A percentile compares a stretch with the other conserved stretches of the same genome.
phyloP scores from a whole-genome alignment of 1,140 invertebrate genomes.

The Drosophila oshimai region DNA sequence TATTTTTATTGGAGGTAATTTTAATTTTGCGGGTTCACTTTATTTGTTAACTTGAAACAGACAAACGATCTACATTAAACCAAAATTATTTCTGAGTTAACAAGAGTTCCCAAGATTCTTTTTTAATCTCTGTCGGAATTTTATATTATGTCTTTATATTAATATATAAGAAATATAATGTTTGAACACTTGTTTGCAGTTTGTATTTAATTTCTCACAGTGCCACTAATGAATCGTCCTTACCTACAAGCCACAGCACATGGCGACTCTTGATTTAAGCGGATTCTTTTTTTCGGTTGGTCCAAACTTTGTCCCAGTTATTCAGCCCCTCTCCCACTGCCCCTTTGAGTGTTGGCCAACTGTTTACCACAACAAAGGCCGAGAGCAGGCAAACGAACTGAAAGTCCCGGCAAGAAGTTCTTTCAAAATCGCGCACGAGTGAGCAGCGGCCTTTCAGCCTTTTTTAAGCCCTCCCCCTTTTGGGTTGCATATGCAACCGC shows the following conservation, averaged over 20 bases:
- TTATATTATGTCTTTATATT: too few relatives aligned
- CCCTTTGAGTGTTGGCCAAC: slow-evolving; percentile 36
- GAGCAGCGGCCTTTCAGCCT: slow-evolving; percentile 36
- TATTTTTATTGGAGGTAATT: too few relatives aligned
- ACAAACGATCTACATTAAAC: too few relatives aligned
- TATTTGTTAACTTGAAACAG: too few relatives aligned
- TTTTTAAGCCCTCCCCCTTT: not conserved
- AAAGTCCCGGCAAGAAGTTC: slow-evolving; percentile 71
- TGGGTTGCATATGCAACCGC: slow-evolving; percentile 11
- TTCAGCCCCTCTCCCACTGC: not conserved
- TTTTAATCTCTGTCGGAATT: too few relatives aligned
- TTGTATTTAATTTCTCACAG: not conserved
- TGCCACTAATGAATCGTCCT: not conserved
- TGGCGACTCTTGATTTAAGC: slow-evolving; percentile 42
- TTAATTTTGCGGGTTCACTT: too few relatives aligned
- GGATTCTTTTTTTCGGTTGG: slow-evolving; percentile 18
- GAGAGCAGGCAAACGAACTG: slow-evolving; percentile 47
- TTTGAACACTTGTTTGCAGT: too few relatives aligned
- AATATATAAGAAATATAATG: too few relatives aligned
- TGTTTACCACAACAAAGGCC: slow-evolving; percentile 69
- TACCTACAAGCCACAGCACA: slow-evolving; percentile 7
- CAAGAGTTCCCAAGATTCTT: too few relatives aligned
- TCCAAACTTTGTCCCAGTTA: slow-evolving; percentile 44
- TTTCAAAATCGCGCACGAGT: slow-evolving; percentile 68
- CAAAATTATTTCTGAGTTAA: too few relatives aligned